Percentiles rank a stretch among this genome's conserved stretches.
Conservation (phyloP, 2,888 invertebrate species). For the Aporophyla nigra region DNA sequence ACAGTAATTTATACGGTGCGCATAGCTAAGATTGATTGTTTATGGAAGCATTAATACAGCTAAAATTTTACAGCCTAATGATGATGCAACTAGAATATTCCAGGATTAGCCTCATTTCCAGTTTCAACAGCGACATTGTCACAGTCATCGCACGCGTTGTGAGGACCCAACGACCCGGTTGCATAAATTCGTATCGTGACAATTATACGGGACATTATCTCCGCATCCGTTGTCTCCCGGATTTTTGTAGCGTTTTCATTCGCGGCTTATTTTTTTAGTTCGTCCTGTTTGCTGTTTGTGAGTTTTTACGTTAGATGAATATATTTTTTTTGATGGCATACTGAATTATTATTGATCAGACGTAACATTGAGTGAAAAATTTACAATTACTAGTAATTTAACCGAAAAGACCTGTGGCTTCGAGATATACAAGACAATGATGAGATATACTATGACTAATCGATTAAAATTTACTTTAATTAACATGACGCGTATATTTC, state of each 20-base stretch:
- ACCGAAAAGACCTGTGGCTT: no score
- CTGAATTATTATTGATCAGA: neutral
- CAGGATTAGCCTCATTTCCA: neutral
- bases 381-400: neutral
- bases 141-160: conserved; percentile 56
- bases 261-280: conserved; percentile 40
- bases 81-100: conserved; percentile 18
- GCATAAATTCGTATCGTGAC: conserved; percentile 79
- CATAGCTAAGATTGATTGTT: no score
- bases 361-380: neutral
- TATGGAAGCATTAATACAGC: neutral
- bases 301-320: neutral
- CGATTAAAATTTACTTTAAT: neutral
- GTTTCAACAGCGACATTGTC: conserved; percentile 43
- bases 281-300: conserved; percentile 14
- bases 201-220: conserved; percentile 76
- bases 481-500: no score
- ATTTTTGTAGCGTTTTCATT: conserved; percentile 58
- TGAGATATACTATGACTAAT: neutral
- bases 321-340: neutral
- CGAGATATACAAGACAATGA: neutral
- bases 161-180: conserved; percentile 70
- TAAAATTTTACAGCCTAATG: neutral
- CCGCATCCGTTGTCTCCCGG: conserved; percentile 58
- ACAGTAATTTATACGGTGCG: no score